Percentiles rank a stretch among this genome's conserved stretches.
Conservation (phyloP, 1,140 invertebrate species). For the Drosophila varians region DNA sequence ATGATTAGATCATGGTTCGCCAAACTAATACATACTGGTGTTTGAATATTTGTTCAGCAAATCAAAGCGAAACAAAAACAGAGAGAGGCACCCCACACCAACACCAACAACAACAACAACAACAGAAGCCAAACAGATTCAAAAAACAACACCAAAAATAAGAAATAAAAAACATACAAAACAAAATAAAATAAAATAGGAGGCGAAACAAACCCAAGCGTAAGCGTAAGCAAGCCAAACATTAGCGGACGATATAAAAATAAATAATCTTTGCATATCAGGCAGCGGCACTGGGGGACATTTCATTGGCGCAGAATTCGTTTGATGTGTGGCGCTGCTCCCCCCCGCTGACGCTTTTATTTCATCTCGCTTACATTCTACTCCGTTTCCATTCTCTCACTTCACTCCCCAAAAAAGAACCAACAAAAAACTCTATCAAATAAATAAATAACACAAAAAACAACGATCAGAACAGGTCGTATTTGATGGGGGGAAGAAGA, state of each 20-base stretch:
- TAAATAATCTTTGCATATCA: conserved; percentile 82
- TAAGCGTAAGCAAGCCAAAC: conserved; percentile 72
- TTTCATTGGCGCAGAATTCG: conserved; percentile 78
- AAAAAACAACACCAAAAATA: not conserved
- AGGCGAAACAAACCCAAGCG: conserved; percentile 52
- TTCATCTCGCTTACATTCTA: conserved; percentile 43
- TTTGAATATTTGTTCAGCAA: conserved; percentile 40
- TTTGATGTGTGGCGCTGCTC: conserved; percentile 74
- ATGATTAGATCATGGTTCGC: conserved; percentile 75
- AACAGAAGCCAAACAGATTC: conserved; percentile 45
- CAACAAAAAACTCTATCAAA: conserved; percentile 3
- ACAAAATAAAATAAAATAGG: conserved; percentile 29
- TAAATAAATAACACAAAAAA: conserved; percentile 8
- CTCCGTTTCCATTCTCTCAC: conserved; percentile 33
- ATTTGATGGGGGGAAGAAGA: conserved; percentile 8
- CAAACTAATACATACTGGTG: conserved; percentile 62
- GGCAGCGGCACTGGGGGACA: conserved; percentile 64
- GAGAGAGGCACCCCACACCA: conserved; percentile 21
- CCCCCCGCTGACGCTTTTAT: conserved; percentile 33
- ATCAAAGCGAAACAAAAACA: conserved; percentile 70
- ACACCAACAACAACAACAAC: conserved; percentile 25
- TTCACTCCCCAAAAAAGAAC: conserved; percentile 26
- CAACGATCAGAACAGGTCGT: conserved; percentile 35
- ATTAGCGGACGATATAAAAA: conserved; percentile 73
- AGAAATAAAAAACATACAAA: not conserved